Conservation (phyloP, 2,888 invertebrate species). For the Alitta virens region DNA sequence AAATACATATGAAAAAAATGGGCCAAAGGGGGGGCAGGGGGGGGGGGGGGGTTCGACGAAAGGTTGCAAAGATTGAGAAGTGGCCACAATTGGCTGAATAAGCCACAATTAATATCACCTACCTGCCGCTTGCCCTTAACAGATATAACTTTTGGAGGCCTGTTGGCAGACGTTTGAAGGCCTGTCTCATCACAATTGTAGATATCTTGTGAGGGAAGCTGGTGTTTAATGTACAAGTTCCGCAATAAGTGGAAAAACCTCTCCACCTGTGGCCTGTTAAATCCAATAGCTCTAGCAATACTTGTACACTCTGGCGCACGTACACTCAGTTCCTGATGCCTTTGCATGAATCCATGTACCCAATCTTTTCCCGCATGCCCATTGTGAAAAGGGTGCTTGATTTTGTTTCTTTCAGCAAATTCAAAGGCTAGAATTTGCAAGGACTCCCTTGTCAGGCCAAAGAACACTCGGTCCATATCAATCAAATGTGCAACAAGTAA, state of each 20-base stretch:
- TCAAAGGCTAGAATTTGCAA: neutral
- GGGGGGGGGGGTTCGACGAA: too few relatives aligned
- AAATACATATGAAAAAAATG: too few relatives aligned
- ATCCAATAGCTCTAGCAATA: neutral
- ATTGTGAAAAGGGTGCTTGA: neutral
- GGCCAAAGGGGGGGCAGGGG: too few relatives aligned
- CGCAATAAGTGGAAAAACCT: neutral
- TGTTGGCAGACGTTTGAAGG: conserved; percentile 1
- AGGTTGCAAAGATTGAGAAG: too few relatives aligned
- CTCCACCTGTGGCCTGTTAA: neutral
- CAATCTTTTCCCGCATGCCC: neutral
- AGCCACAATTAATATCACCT: too few relatives aligned
- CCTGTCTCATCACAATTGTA: neutral
- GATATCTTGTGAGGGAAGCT: neutral
- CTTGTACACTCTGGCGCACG: neutral
- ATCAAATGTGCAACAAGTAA: neutral
- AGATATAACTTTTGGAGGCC: neutral
- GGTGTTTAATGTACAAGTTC: neutral
- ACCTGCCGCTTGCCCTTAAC: conserved; percentile 10
- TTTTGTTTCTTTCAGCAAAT: neutral
- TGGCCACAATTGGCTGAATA: too few relatives aligned
- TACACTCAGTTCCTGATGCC: neutral
- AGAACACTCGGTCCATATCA: neutral
- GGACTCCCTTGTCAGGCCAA: neutral
- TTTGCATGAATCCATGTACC: neutral